Conservation (phyloP, 2,888 invertebrate genomes). For the Amiota mariae region DNA sequence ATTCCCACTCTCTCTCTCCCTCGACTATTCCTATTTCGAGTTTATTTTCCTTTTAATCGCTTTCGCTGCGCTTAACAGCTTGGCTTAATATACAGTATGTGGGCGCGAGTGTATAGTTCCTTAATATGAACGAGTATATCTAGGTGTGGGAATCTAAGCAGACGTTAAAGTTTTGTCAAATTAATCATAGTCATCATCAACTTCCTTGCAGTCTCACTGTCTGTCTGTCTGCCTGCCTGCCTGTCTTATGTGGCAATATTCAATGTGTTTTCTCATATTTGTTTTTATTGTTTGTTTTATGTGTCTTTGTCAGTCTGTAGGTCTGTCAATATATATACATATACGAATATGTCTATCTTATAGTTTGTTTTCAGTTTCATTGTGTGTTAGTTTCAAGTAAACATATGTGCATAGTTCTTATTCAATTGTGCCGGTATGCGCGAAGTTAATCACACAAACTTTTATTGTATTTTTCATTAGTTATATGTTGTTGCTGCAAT, state of each 20-base stretch:
- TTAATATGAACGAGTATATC: not conserved
- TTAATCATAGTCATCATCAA: constrained; percentile 31
- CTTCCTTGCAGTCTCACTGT: constrained; percentile 10
- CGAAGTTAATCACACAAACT: constrained; percentile 65
- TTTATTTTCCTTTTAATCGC: constrained; percentile 56
- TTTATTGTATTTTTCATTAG: constrained; percentile 70
- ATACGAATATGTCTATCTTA: constrained; percentile 26
- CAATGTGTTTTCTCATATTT: constrained; percentile 61
- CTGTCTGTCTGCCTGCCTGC: too few species aligned
- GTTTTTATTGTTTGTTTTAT: constrained; percentile 64
- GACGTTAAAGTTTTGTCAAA: constrained; percentile 11
- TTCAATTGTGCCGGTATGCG: constrained; percentile 39
- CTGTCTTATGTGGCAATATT: constrained; percentile 11
- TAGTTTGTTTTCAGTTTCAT: not conserved
- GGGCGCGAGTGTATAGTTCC: constrained; percentile 29
- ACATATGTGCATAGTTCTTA: too few species aligned
- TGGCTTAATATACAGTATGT: constrained; percentile 47
- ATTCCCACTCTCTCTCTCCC: constrained; percentile 16
- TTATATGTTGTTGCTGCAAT: constrained; percentile 61
- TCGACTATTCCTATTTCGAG: constrained; percentile 17
- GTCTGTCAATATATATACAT: constrained; percentile 51
- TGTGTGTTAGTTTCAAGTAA: not conserved
- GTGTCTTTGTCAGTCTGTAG: constrained; percentile 59
- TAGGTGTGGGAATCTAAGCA: constrained; percentile 6
- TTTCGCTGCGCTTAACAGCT: constrained; percentile 69